Evolutionary conservation across 2,113 vertebrate species (phyloP), one percentile per base, ranked within the genome.

Genomic region (Laterallus jamaicensis): DNA sequence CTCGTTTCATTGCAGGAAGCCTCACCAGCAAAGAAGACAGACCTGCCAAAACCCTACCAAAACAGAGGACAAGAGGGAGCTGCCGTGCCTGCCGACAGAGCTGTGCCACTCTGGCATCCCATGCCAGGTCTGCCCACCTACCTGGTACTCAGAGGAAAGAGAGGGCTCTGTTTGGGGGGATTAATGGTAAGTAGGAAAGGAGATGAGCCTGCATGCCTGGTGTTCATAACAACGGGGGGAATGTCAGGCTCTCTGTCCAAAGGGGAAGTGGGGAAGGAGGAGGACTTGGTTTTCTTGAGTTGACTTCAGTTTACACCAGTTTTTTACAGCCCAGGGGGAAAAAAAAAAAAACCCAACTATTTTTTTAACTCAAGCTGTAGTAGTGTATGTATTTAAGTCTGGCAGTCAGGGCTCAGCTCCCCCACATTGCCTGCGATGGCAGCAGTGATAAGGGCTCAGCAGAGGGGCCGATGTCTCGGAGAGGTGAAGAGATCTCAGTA

Each of bases 401-500:
- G 70, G 47, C 82, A 55, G 50, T 5, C 0, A 1, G n/a, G 16
- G 31, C 76, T 67, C 47, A 71, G 71, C 26, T 15, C 10, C 2
- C 35, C 0, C 1, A 0, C 0, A 0, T 4, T 67, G 56, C 79
- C 67, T 32, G 8, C 0, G 0, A 54, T 0, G 0, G 67, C 66
- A 91, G 60, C 66, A 85, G 62, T 47, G 26, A 5, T 4, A 9
- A 0, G 3, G 68, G 54, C 54, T 83, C 67, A 14, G n/a, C 7
- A 1, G 37, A 67, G 66, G 24, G 4, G 32, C 24, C 62, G 70
- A 18, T 0, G 0, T 28, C 71, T 71, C 11, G 3, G 42, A 59
- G 54, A 1, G 0, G 25, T 17, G 64, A 74, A 32, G 74, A 50
- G 20, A 17, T 40, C 50, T 70, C 87, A 56, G 5, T 49, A 70